Conservation (phyloP, 2,113 vertebrate genomes). For the Lagopus muta region DNA sequence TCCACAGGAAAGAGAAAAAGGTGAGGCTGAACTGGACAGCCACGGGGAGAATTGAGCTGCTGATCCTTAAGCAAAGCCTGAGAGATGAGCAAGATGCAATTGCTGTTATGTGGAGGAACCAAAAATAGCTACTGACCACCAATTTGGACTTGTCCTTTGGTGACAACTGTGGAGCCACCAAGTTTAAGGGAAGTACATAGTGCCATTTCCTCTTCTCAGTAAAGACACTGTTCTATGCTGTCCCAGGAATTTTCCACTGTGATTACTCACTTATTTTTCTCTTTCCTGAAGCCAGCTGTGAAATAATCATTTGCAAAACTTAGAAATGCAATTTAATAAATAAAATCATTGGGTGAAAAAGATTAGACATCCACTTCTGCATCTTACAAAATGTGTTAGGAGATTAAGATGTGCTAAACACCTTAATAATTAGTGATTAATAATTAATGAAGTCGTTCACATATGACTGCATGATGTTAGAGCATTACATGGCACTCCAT, state of each 20-base stretch:
- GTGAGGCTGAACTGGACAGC: not conserved
- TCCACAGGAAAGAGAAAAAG: not conserved
- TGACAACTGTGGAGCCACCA: not conserved
- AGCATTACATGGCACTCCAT: not conserved
- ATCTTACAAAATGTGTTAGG: not conserved
- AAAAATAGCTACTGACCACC: not conserved
- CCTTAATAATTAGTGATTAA: too few species aligned
- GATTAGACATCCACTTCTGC: not conserved
- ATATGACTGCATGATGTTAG: not conserved
- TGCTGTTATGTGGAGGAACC: not conserved
- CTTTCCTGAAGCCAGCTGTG: not conserved
- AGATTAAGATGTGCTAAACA: not conserved
- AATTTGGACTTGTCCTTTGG: not conserved
- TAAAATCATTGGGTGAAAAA: not conserved
- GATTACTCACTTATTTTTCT: not conserved
- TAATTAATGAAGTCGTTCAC: not conserved
- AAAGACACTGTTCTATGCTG: not conserved
- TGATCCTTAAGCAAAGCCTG: not conserved
- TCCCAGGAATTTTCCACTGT: not conserved
- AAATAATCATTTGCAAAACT: not conserved
- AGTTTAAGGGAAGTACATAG: not conserved
- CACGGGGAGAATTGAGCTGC: not conserved
- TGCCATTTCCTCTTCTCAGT: not conserved
- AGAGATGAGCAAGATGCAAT: not conserved
- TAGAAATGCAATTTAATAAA: not conserved